phyloP scores from a whole-genome alignment of 2,888 invertebrate species.

The Trichopoda pennipes region DNA sequence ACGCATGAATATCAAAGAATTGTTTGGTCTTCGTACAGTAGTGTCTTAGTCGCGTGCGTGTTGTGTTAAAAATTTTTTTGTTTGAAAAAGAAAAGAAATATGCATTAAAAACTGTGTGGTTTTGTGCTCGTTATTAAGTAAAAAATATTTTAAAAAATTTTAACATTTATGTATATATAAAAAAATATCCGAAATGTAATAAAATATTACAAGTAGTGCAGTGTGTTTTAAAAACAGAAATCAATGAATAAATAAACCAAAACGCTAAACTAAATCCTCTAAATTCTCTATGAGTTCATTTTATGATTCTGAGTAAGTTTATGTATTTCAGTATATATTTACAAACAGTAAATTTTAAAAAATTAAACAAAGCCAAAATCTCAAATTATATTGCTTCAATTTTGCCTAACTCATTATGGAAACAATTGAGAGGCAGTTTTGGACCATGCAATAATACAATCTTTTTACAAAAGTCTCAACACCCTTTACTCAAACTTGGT shows the following conservation, averaged over 20 bases:
- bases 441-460: too few species aligned
- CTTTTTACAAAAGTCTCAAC: too few species aligned
- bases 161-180: too few species aligned
- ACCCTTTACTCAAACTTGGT: too few species aligned
- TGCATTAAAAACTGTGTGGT: slow-evolving; percentile 24
- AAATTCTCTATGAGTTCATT: slow-evolving; percentile 77
- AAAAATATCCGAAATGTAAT: not conserved
- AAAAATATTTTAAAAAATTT: not conserved
- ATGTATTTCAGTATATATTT: not conserved
- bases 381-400: too few species aligned
- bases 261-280: slow-evolving; percentile 22
- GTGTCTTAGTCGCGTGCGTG: slow-evolving; percentile 55
- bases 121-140: not conserved
- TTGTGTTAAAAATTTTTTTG: slow-evolving; percentile 50
- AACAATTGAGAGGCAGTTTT: too few species aligned
- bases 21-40: slow-evolving; percentile 45
- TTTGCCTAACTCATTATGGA: too few species aligned
- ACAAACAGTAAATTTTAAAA: not conserved
- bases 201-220: not conserved
- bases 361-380: too few species aligned
- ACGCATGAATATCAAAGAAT: slow-evolving; percentile 54
- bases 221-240: not conserved
- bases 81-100: slow-evolving; percentile 13
- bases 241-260: not conserved
- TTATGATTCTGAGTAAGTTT: slow-evolving; percentile 79